Conservation (phyloP, 2,888 invertebrate genomes). For the Tenodera sinensis region DNA sequence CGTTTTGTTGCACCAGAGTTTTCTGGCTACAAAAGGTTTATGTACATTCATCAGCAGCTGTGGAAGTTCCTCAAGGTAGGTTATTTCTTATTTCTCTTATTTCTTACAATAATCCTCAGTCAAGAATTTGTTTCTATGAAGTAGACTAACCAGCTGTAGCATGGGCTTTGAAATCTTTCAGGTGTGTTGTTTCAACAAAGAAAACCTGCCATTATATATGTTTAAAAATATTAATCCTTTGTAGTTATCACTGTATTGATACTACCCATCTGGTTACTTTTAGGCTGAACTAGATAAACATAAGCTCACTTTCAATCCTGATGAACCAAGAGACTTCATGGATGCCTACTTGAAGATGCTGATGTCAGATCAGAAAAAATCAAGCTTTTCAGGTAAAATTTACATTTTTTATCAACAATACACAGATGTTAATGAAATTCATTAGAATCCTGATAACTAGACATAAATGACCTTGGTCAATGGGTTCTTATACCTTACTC, state of each 20-base stretch:
- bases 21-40: slow-evolving; percentile 72
- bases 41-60: slow-evolving; percentile 65
- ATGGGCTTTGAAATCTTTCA: neutral
- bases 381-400: slow-evolving; percentile 45
- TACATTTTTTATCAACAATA: too few species aligned
- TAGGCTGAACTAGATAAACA: slow-evolving; percentile 67
- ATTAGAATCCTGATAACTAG: too few species aligned
- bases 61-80: slow-evolving; percentile 64
- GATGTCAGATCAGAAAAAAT: slow-evolving; percentile 54
- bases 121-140: neutral
- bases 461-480: too few species aligned
- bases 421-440: too few species aligned
- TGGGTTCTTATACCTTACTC: too few species aligned
- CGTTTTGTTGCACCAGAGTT: slow-evolving; percentile 65
- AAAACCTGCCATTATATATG: too few species aligned
- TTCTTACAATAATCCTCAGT: neutral
- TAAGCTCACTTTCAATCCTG: slow-evolving; percentile 57
- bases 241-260: neutral
- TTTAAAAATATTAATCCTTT: too few species aligned
- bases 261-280: slow-evolving; percentile 16
- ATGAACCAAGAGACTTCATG: slow-evolving; percentile 71
- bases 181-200: neutral
- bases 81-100: slow-evolving; percentile 5
- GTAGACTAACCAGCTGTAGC: too few species aligned
- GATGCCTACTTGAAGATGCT: slow-evolving; percentile 73